Percentiles rank a stretch among this genome's conserved stretches.
phyloP scores from a whole-genome alignment of 2,888 invertebrate species.

The Polydrusus pterygomalis region DNA sequence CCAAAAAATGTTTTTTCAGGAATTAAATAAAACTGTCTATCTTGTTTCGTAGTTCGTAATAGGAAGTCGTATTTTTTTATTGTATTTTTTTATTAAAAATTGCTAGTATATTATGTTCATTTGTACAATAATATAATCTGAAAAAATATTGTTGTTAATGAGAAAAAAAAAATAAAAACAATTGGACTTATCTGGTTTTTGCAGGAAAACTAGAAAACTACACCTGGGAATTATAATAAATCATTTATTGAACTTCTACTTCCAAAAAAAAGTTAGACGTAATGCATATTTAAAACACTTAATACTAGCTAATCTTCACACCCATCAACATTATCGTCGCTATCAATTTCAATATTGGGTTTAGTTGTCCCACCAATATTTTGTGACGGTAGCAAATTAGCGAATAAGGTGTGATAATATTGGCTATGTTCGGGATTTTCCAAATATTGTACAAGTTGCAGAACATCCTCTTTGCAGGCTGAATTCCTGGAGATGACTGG shows the following conservation, averaged over 20 bases:
- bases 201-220: conserved; percentile 10
- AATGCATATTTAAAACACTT: not conserved
- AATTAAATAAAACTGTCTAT: no score
- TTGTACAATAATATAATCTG: conserved; percentile 20
- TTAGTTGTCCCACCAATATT: conserved; percentile 12
- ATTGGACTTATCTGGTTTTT: no score
- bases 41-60: no score
- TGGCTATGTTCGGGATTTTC: not conserved
- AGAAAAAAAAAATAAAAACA: conserved; percentile 12
- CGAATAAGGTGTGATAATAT: not conserved
- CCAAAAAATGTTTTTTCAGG: no score
- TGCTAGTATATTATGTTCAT: conserved; percentile 18
- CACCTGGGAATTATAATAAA: not conserved
- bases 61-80: no score
- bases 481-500: conserved; percentile 15
- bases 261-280: conserved; percentile 8
- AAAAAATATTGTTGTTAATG: conserved; percentile 26
- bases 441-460: conserved; percentile 25
- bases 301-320: conserved; percentile 11
- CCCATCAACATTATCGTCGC: not conserved
- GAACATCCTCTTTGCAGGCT: conserved; percentile 17
- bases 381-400: conserved; percentile 21
- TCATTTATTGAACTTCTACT: conserved; percentile 14
- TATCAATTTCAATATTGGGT: conserved; percentile 23
- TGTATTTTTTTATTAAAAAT: not conserved